Base-by-base conservation (phyloP, 2,797 vertebrate genomes). In the Macropodus opercularis region DNA sequence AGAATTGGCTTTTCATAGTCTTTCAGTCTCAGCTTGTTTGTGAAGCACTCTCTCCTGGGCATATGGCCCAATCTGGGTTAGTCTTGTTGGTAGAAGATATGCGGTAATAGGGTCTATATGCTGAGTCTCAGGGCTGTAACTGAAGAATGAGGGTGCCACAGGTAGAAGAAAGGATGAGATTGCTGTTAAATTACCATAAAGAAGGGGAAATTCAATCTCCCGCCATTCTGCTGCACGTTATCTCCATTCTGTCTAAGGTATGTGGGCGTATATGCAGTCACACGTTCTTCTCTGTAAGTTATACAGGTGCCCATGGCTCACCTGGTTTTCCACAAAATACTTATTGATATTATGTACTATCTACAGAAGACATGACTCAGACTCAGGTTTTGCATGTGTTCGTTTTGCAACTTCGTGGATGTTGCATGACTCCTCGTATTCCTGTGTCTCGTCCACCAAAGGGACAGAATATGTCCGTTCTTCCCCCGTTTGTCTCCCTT, bases 401-500 rank as follows among this genome's bases (percentile, higher is more conserved):
- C n/a, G n/a, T n/a, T n/a, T n/a, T n/a, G n/a, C n/a, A n/a, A n/a
- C n/a, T n/a, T n/a, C n/a, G n/a, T n/a, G n/a, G n/a, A 48, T 58
- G 32, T 62, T 63, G 38, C 36, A 29, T 14, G 57, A 51, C 57
- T 77, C 47, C 27, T 69, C 34, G 14, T 47, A 46, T 72, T 50
- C 35, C 31, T 35, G 38, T 66, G 23, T 81, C 41, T 83, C 72
- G 56, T 78, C 50, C 53, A 72, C 51, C 47, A 58, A 63, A 58
- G 67, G 38, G 49, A 32, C 32, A 34, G 57, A 87, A 83, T 67
- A 43, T 42, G 71, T 81, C 72, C 65, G 63, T 26, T 67, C 77
- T 87, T 88, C 80, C 86, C 85, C 82, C 72, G 60, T 87, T 87
- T 87, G 64, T 83, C 61, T 81, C 61, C 47, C 43, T 57, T 76